A percentile compares a stretch with the other conserved stretches of the same genome.
These are phyloP conservation scores for Julus scandinavius DNA, from an alignment of 2,888 invertebrate genomes.

Conservation along the genomic window DNA sequence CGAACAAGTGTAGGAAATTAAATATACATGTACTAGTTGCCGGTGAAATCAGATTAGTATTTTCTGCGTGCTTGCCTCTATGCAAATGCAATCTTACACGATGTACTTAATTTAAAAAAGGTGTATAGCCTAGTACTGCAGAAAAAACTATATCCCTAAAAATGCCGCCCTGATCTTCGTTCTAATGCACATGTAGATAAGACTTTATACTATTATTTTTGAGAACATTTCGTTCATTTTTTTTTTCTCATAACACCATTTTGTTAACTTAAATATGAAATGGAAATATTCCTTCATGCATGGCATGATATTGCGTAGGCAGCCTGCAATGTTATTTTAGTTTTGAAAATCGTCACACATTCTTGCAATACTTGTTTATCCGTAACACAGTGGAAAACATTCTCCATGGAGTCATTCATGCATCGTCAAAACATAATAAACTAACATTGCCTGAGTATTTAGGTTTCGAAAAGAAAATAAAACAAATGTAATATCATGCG, in stretches of 20 bases:
- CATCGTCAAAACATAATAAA: not conserved
- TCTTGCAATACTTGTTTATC: not conserved
- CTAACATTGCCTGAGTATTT: not conserved
- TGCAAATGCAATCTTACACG: not conserved
- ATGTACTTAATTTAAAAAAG: not conserved
- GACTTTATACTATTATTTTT: not conserved
- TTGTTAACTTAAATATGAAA: not conserved
- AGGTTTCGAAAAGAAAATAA: not conserved
- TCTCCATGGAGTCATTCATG: not conserved
- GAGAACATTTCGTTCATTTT: not conserved
- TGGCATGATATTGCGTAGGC: not conserved
- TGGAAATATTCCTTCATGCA: constrained; percentile 42
- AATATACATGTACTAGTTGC: not conserved
- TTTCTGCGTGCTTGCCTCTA: not conserved
- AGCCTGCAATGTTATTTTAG: not conserved
- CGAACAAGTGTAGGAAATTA: constrained; percentile 16
- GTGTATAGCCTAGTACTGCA: not conserved
- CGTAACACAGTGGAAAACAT: not conserved
- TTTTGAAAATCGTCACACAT: constrained; percentile 3
- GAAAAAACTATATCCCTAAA: not conserved
- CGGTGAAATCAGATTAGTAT: constrained; percentile 1
- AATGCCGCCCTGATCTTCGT: too few species aligned
- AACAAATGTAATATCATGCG: not conserved
- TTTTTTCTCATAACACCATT: not conserved
- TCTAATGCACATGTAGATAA: not conserved